phyloP scores from a whole-genome alignment of 2,113 vertebrate species.

The Progne subis region DNA sequence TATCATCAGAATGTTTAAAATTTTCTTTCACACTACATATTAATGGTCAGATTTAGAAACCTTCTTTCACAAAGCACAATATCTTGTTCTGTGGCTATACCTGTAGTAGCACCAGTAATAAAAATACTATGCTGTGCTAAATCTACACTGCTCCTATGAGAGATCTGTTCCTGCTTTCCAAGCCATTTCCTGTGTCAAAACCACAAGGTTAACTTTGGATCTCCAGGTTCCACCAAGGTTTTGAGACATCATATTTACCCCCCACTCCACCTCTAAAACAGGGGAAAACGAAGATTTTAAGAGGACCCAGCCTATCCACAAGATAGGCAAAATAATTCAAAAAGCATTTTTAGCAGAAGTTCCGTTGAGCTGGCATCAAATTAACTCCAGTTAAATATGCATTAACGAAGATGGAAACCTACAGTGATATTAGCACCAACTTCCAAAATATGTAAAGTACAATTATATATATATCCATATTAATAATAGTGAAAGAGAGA shows the following conservation, averaged over 20 bases:
- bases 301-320: neutral
- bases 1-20: neutral
- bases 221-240: neutral
- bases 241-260: neutral
- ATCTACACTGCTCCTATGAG: neutral
- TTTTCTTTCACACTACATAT: neutral
- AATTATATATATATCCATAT: neutral
- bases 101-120: neutral
- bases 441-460: neutral
- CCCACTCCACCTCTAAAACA: neutral
- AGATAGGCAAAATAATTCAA: neutral
- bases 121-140: neutral
- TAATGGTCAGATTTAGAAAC: neutral
- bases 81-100: neutral
- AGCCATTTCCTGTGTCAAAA: neutral
- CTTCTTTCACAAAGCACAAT: neutral
- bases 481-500: neutral
- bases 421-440: neutral
- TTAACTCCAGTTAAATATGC: neutral
- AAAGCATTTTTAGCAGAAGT: neutral
- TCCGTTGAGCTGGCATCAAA: neutral
- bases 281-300: neutral
- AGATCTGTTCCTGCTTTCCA: neutral
- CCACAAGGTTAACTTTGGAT: neutral
- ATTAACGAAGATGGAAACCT: neutral